Evolutionary conservation across 37 sponge, comb jelly and placozoan genomes (phyloP), one percentile per base, ranked within the genome.

Genomic region (Mnemiopsis leidyi): DNA sequence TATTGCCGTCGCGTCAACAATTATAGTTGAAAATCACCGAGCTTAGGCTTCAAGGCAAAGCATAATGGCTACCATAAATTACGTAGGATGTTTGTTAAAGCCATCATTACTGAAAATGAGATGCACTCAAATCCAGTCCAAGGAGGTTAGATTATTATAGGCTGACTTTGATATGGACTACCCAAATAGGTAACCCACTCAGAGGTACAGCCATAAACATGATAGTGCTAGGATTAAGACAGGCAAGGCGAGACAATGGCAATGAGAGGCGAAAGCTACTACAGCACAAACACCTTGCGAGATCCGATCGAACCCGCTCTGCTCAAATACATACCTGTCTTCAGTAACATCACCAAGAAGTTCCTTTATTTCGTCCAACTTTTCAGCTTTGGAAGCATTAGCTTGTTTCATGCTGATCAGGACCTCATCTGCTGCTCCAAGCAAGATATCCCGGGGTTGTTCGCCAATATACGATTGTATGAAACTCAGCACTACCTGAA

Each of bases 401-500:
- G 5, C 20, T 1, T 96, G 95, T 75, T 97, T 99, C 68, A 99
- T 88, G 16, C 97, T 96, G 28, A 95, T 94, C n/a, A 97, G 94
- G n/a, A 97, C 97, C 83, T 97, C 99, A 92, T 97, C 99, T 7
- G 96, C 97, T n/a, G 99, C 99, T 69, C 96, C 99, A 83, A 96
- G 96, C 29, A 99, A 93, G 37, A 99, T 96, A 75, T 99, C 99
- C 29, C 97, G 93, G 1, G 99, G 99, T 95, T 97, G 94, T 32
- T 97, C 97, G 1, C 98, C 99, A 82, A 99, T 95, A 32, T 34
- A 82, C 75, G 95, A 93, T 73, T 96, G 97, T 33, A 99, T 95
- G 94, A 99, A 97, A 61, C 95, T 97, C 31, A 99, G 94, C 13
- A 97, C 93, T 36, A 99, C 36, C 92, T 99, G 96, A 69, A 96